A percentile compares a stretch with the other conserved stretches of the same genome.
phyloP scores from a whole-genome alignment of 37 sponge, comb jelly and placozoan genomes.

The Corticium candelabrum region DNA sequence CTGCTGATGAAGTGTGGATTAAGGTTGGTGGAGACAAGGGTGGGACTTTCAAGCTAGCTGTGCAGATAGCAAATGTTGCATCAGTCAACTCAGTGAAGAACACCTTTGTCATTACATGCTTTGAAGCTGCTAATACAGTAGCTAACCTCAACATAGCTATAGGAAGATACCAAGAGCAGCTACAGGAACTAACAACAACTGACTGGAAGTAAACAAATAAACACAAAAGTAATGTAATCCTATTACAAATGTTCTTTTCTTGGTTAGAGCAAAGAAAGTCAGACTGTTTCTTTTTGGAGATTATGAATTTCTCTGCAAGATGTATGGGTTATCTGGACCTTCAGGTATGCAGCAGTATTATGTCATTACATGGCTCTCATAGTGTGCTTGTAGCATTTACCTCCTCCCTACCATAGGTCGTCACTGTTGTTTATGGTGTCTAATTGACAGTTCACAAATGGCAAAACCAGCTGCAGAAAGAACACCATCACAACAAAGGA shows the following conservation, averaged over 20 bases:
- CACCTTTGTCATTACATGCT: neutral
- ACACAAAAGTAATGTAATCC: neutral
- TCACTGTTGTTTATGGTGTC: no score
- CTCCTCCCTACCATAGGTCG: neutral
- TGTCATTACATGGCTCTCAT: neutral
- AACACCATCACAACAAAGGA: neutral
- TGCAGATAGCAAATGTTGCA: neutral
- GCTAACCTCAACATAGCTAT: neutral
- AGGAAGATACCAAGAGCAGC: neutral
- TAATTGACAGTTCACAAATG: no score
- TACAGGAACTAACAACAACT: neutral
- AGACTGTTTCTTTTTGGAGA: neutral
- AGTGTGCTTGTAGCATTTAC: neutral
- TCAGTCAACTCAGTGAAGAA: neutral
- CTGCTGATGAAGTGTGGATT: neutral
- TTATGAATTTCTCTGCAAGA: neutral
- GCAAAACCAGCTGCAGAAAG: slow-evolving; percentile 8
- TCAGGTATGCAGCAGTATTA: neutral
- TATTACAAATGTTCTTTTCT: neutral
- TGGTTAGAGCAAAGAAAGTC: neutral
- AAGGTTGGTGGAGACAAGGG: neutral
- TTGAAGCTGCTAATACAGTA: neutral
- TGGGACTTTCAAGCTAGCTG: neutral
- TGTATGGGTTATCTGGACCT: neutral
- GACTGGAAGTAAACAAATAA: neutral